Base-by-base conservation (phyloP, 2,113 vertebrate species). In the Caretta caretta region DNA sequence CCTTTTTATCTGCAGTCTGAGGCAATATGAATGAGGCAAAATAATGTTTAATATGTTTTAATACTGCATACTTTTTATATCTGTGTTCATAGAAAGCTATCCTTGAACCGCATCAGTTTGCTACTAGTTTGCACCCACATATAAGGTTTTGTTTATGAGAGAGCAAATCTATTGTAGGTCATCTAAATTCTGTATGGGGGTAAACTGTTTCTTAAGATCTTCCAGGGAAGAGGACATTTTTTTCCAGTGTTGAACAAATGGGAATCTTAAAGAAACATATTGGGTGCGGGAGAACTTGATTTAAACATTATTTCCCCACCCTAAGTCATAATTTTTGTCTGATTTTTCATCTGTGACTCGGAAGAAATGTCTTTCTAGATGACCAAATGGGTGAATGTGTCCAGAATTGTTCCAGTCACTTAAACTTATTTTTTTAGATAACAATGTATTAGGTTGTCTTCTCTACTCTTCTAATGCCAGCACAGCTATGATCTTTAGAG, bases 191-290 rank as follows among this genome's bases (percentile, higher is more conserved):
- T 89, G 25, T 27, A 48, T 8, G 9, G 48, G 83, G n/a, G 42
- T 83, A 38, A 95, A 87, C 14, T 54, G 8, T 89, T 95, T 96
- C 11, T 89, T 89, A 75, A 79, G n/a, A 54, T 78, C 56, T 79
- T 16, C 48, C 51, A 59, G 46, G n/a, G 79, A 54, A 83, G 84
- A 92, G 65, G 65, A 51, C 16, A 50, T 35, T 42, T 83, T 92
- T 27, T 90, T 83, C 86, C 49, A 50, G 6, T 12, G 16, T 75
- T 69, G 85, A 42, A 57, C 27, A 90, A 93, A 80, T 16, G 51
- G 20, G 42, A 11, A 91, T 94, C 91, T 96, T 92, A 90, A 97
- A 62, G 62, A 95, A 72, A 42, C 1, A 17, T 35, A 27, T 17
- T 89, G 31, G 9, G 50, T 93, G 56, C 2, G 1, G 29, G 84